phyloP scores from a whole-genome alignment of 2,797 vertebrate species.

The Natrix natrix region DNA sequence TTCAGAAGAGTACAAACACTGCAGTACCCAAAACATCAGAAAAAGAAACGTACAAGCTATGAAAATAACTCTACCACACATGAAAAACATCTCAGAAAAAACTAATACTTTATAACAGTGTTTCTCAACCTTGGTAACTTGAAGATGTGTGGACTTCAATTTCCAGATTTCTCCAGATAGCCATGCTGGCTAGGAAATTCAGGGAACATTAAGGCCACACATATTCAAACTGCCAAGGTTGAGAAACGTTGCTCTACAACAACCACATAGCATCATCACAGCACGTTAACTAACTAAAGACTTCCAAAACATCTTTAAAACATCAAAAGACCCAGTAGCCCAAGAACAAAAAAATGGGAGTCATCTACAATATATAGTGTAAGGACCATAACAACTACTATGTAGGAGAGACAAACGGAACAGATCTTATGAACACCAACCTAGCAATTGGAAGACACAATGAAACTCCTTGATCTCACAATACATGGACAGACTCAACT shows the following conservation, averaged over 20 bases:
- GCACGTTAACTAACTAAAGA: not conserved
- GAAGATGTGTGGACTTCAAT: not conserved
- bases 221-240: not conserved
- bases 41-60: not conserved
- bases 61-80: not conserved
- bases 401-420: not conserved
- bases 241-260: not conserved
- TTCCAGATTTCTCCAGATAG: not conserved
- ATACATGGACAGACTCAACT: not conserved
- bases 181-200: too few relatives aligned
- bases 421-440: not conserved
- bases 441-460: not conserved
- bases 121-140: not conserved
- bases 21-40: not conserved
- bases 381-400: not conserved
- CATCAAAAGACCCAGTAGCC: not conserved
- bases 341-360: too few relatives aligned
- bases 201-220: too few relatives aligned
- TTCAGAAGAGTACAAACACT: not conserved
- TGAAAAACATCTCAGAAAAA: not conserved
- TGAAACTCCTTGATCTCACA: not conserved
- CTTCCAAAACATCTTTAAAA: not conserved
- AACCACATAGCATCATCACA: not conserved
- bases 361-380: not conserved
- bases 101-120: not conserved